Conservation (phyloP, 2,797 vertebrate genomes). For the Rhinella marina region DNA sequence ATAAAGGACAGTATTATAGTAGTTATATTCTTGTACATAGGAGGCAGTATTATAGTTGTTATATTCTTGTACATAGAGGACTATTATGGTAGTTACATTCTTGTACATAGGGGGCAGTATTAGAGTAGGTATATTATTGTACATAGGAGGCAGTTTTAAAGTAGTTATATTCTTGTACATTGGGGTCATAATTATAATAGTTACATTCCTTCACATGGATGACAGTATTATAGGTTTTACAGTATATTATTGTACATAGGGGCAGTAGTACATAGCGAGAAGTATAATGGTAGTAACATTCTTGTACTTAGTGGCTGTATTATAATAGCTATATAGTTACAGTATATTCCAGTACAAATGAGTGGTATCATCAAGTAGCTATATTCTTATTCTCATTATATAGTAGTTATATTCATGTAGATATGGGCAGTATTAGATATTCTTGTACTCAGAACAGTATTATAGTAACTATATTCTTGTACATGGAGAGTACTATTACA, state of each 20-base stretch:
- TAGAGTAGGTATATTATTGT: neutral
- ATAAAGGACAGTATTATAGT: neutral
- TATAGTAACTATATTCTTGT: too few relatives aligned
- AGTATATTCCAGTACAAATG: too few relatives aligned
- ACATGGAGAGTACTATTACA: too few relatives aligned
- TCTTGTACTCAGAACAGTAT: too few relatives aligned
- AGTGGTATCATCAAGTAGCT: neutral
- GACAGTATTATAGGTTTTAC: too few relatives aligned
- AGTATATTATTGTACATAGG: too few relatives aligned
- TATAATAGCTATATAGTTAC: too few relatives aligned
- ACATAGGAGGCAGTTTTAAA: neutral
- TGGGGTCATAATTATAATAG: neutral
- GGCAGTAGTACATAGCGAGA: neutral
- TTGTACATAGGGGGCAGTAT: neutral
- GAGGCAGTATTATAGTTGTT: neutral
- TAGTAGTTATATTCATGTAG: constrained; percentile 5
- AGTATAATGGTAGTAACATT: constrained; percentile 1
- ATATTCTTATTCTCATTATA: neutral
- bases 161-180: neutral
- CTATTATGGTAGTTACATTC: too few relatives aligned
- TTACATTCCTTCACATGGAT: too few relatives aligned
- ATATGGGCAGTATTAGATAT: too few relatives aligned
- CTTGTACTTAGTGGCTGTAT: neutral
- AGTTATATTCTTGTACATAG: neutral
- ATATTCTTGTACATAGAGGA: neutral